Base-by-base conservation (phyloP, 2,797 vertebrate genomes). In the Gymnothorax javanicus region DNA sequence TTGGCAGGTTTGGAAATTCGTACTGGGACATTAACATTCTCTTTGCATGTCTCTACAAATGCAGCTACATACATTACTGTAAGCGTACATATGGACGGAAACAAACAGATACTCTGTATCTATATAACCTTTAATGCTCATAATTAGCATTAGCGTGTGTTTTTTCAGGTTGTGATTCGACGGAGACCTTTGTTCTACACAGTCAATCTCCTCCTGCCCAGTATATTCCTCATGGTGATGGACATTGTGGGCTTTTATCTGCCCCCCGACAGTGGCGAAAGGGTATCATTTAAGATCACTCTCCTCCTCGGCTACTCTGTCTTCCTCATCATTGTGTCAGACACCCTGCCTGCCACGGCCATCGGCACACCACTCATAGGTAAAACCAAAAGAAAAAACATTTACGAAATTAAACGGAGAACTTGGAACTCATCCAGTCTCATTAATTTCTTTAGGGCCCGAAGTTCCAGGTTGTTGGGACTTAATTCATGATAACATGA, bases 241-340 rank as follows among this genome's bases (percentile, higher is more conserved):
- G 98, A 99, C 91, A 96, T 99, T 0, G 97, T 98, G 91, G 98
- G 98, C 59, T 99, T 99, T 95, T 99, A 98, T 91, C 94, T 99
- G 52, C 98, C 98, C 0, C 98, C 98, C 0, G 97, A 99, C 94
- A 99, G 98, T 0, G 98, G 98, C 0, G 98, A 99, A 95, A 95
- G 98, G 62, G 98, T 99, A 77, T 99, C 98, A 87, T 99, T 99
- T 94, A 99, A 99, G 95, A 98, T 99, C 94, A 99, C 98, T 0
- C 94, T 99, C 82, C 96, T 99, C 83, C 94, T 99, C 88, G 98
- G 98, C 23, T 99, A 99, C 93, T 99, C 98, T 0, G 98, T 99
- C 90, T 99, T 99, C 94, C 97, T 99, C 92, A 99, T 99, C 94
- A 99, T 99, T 0, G 98, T 99, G 1, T 99, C 98, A 0, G 98